Evolutionary conservation across 2,888 invertebrate genomes (phyloP).

Genomic region (Chrysolina haemoptera): DNA sequence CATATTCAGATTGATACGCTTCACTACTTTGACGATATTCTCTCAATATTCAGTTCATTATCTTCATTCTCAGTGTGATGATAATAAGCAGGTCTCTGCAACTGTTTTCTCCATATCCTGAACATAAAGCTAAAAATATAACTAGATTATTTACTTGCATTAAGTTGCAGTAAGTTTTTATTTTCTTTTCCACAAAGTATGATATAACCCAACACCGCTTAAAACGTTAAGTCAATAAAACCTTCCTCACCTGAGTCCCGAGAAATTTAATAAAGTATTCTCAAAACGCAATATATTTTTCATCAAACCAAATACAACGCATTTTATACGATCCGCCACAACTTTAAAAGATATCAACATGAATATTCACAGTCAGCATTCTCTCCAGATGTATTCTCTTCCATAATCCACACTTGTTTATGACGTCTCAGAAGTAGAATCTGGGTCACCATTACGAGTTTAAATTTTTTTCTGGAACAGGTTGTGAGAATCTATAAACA

Average conservation of each 20-base stretch:
- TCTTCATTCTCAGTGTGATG: too few species aligned
- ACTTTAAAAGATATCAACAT: conserved; percentile 39
- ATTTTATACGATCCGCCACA: conserved; percentile 20
- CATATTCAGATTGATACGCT: too few species aligned
- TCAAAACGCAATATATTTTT: conserved; percentile 32
- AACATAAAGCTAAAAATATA: background rate
- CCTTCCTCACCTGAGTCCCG: conserved; percentile 25
- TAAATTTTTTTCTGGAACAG: conserved; percentile 40
- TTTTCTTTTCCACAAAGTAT: background rate
- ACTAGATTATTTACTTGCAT: background rate
- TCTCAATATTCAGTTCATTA: too few species aligned
- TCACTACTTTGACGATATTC: too few species aligned
- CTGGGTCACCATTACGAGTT: conserved; percentile 49
- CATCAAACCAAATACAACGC: conserved; percentile 31
- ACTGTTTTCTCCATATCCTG: background rate
- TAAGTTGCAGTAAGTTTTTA: background rate
- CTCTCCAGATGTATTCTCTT: conserved; percentile 39
- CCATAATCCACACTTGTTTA: conserved; percentile 54
- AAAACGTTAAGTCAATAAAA: conserved; percentile 20
- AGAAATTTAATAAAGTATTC: conserved; percentile 36
- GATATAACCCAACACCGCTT: background rate
- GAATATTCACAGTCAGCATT: conserved; percentile 41
- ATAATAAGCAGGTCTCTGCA: background rate
- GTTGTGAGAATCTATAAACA: conserved; percentile 54
- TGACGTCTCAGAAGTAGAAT: conserved; percentile 51